Evolutionary conservation across 2,888 invertebrate species (phyloP), one percentile per base, ranked within the genome.

Genomic region (Dusona sp.): DNA sequence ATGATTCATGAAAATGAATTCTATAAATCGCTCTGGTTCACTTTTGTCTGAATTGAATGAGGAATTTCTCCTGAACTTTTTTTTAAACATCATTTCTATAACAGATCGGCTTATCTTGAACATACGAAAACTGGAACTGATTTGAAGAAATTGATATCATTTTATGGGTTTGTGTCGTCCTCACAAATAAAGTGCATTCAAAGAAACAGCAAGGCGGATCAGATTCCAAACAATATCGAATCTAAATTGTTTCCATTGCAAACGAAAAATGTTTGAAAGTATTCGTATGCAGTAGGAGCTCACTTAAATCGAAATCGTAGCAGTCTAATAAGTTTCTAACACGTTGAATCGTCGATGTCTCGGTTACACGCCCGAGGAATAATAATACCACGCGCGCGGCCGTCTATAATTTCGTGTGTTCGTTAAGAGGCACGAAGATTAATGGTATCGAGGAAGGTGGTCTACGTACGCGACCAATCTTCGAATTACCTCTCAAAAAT

Each of bases 371-470:
- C 75, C 75, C 68, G 68, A 45, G 68, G 29, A 75, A 77, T 82
- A 61, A 82, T 70, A 36, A 82, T 82, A 82, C 61, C 68, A 82
- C 45, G 38, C 48, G 64, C 57, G 29, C 48, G 36, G 70, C 48
- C 29, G 61, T 61, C 61, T 82, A 38, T 61, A 82, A 82, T 82
- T 77, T 61, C 64, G 42, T 38, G 11, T 9, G 77, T 16, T 8
- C 70, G 77, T 77, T 48, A 70, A 77, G 38, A 80, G 8, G 36
- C 45, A 75, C 42, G 38, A 57, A 70, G 70, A 82, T 82, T 70
- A 38, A 68, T 68, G 42, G 38, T 68, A 68, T 68, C 16, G 68
- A 22, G 68, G 42, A n/a, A 11, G 65, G 65, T 67, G 68, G 68
- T 68, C 68, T 25, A 42, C 38, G 36, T 45, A 42, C 42, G 42